Conservation (phyloP, 1,140 invertebrate species). For the Diprion similis region DNA sequence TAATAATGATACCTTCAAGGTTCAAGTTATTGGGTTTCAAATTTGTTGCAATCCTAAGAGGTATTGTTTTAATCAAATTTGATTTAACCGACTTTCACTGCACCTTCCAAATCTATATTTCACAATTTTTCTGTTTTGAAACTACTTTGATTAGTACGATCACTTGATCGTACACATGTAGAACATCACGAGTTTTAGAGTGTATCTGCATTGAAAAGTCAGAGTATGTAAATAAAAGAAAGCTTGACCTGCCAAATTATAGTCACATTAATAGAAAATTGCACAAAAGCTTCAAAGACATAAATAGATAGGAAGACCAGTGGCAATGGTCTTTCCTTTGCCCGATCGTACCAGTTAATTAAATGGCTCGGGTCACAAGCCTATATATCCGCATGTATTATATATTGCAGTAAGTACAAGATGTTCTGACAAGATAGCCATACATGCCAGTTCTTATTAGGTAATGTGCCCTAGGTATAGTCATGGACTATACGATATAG, state of each 20-base stretch:
- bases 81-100: too few species aligned
- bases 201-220: too few species aligned
- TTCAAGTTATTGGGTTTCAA: too few species aligned
- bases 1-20: too few species aligned
- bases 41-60: too few species aligned
- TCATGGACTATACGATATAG: background rate
- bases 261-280: background rate
- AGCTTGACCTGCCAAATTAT: background rate
- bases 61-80: too few species aligned
- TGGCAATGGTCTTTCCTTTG: background rate
- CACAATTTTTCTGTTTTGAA: too few species aligned
- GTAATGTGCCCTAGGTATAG: slow-evolving; percentile 1
- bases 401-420: slow-evolving; percentile 1
- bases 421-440: background rate
- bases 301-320: background rate
- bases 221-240: too few species aligned
- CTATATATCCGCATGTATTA: background rate
- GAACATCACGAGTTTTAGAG: too few species aligned
- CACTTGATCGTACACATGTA: too few species aligned
- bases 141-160: too few species aligned
- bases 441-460: background rate
- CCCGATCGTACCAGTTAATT: background rate
- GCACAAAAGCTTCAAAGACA: background rate
- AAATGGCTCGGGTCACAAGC: background rate
- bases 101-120: too few species aligned